A percentile compares a stretch with the other conserved stretches of the same genome.
These are phyloP conservation scores for Netelia inedita DNA, from an alignment of 2,888 invertebrate genomes.

Conservation along the genomic window DNA sequence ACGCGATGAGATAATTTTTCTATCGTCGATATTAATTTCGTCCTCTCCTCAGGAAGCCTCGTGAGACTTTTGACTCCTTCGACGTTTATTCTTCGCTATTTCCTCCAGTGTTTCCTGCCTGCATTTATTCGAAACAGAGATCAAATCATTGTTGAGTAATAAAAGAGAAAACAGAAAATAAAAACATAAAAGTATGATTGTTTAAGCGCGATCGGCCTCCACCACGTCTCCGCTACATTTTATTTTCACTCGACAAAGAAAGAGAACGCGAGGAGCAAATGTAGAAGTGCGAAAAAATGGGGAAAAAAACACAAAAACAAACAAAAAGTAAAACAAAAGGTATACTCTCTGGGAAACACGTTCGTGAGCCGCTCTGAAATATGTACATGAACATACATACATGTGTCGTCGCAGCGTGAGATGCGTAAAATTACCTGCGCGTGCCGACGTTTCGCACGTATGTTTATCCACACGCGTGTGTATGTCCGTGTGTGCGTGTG, in stretches of 20 bases:
- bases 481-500: conserved; percentile 76
- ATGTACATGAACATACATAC: conserved; percentile 79
- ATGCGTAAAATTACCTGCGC: conserved; percentile 53
- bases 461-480: conserved; percentile 59
- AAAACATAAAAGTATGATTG: conserved; percentile 49
- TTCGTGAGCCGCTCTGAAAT: conserved; percentile 80
- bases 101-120: conserved; percentile 60
- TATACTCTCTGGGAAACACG: conserved; percentile 76
- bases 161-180: conserved; percentile 9
- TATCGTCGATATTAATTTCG: neutral
- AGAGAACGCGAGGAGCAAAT: conserved; percentile 50
- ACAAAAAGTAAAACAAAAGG: conserved; percentile 67
- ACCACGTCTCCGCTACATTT: conserved; percentile 63
- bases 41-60: no score
- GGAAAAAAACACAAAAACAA: conserved; percentile 6
- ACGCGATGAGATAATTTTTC: conserved; percentile 14
- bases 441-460: conserved; percentile 52
- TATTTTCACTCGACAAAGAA: conserved; percentile 65
- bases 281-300: conserved; percentile 39
- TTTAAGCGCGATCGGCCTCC: conserved; percentile 56
- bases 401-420: conserved; percentile 57
- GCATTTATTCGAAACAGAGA: conserved; percentile 50
- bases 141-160: conserved; percentile 60
- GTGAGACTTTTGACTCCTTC: no score
- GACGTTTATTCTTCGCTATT: neutral